Percentiles rank a stretch among this genome's conserved stretches.
phyloP scores from a whole-genome alignment of 2,797 vertebrate species.

The Pitangus sulphuratus region DNA sequence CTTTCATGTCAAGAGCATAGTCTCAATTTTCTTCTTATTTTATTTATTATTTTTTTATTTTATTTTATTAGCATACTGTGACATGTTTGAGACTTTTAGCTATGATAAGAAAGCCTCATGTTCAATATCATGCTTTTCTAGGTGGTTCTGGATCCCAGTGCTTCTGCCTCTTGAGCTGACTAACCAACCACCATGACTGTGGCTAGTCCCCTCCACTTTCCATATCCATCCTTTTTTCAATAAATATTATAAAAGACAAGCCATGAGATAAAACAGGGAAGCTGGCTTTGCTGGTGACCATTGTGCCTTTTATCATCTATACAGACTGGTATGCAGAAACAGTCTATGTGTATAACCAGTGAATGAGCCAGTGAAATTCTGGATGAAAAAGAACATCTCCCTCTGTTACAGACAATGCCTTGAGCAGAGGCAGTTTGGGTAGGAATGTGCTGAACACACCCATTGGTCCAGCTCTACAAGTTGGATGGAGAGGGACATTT shows the following conservation, averaged over 20 bases:
- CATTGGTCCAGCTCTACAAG: neutral
- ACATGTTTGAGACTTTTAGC: neutral
- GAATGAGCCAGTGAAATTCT: neutral
- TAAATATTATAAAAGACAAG: neutral
- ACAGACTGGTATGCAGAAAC: neutral
- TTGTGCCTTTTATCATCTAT: neutral
- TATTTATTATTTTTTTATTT: neutral
- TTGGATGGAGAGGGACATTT: neutral
- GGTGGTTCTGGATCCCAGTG: neutral
- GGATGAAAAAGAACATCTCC: neutral
- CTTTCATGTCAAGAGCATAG: neutral
- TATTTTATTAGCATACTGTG: neutral
- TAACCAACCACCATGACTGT: neutral
- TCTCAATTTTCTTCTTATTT: too few species aligned
- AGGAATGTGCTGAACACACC: neutral
- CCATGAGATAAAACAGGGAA: neutral
- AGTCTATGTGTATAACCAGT: neutral
- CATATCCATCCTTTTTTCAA: neutral
- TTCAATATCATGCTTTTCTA: neutral
- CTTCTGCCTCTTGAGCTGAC: neutral
- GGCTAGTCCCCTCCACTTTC: neutral
- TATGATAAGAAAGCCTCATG: accelerated
- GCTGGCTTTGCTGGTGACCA: neutral
- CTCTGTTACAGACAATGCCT: neutral
- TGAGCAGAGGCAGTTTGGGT: neutral